Evolutionary conservation across 2,888 invertebrate species (phyloP), one percentile per base, ranked within the genome.

Genomic region (Sminthurinus aureus): DNA sequence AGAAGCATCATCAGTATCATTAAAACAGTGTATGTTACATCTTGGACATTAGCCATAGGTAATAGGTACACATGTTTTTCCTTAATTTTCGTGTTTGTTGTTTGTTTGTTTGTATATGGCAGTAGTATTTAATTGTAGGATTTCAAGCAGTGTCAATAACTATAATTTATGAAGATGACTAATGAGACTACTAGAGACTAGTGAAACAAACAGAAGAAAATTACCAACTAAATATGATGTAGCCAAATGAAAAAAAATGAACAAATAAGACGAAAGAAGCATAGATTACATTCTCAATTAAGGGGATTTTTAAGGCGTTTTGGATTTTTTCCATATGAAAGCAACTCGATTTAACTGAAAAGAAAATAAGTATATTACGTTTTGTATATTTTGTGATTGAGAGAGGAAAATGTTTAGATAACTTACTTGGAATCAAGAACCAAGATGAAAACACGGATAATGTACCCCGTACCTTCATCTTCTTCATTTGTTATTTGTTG

Each of bases 81-180:
- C n/a, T 11, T 20, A 69, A 69, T 22, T 18, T 20, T 11, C 67
- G n/a, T 67, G 67, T 67, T 13, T 58, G 15, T 15, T 58, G 58
- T 58, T 11, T 67, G 67, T 67, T 6, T 69, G 20, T 69, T n/a
- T 69, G 69, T n/a, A 69, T 38, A 38, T 38, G 38, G 18, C n/a
- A 12, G 69, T 22, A 24, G 71, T 22, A 26, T 71, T 26, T 71
- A 71, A 71, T 71, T 71, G 26, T 13, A 26, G 9, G 24, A 22
- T 71, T 71, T 22, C 22, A 71, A 71, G 26, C 26, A 71, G 71
- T 71, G 71, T 71, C 71, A 71, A 71, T 71, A 71, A 71, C 71
- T 71, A 71, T 71, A 22, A 71, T 71, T 71, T 71, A 71, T 71
- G 67, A 67, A 67, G 67, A 20, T 67, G 67, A 67, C 67, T 67